phyloP scores from a whole-genome alignment of 2,888 invertebrate genomes.

The Meiosimyza platycephala region DNA sequence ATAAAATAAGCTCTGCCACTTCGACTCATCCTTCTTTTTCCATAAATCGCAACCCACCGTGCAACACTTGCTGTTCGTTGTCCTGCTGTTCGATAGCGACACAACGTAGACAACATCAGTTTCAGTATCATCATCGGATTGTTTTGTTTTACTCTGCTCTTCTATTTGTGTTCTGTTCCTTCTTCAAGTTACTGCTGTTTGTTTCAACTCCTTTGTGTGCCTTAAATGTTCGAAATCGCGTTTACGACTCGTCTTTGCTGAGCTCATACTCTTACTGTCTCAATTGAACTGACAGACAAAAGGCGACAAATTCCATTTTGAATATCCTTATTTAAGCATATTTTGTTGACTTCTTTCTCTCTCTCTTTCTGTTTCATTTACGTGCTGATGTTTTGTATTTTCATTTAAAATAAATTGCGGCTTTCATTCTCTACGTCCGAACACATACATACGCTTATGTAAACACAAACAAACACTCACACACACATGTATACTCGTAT shows the following conservation, averaged over 20 bases:
- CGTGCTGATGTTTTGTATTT: conserved; percentile 16
- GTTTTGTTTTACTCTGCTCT: conserved; percentile 5
- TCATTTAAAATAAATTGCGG: conserved; percentile 38
- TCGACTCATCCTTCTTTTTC: too few species aligned
- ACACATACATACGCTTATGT: conserved; percentile 15
- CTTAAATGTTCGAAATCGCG: conserved; percentile 19
- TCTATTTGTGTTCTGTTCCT: not conserved
- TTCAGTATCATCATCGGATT: not conserved
- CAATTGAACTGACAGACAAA: conserved; percentile 25
- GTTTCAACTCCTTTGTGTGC: not conserved
- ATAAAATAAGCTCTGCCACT: too few species aligned
- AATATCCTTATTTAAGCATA: conserved; percentile 35
- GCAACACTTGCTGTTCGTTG: too few species aligned
- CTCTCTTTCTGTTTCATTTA: not conserved
- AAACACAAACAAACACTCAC: conserved; percentile 14
- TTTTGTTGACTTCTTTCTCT: not conserved
- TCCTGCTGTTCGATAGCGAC: too few species aligned
- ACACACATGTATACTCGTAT: conserved; percentile 5
- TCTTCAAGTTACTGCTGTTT: not conserved
- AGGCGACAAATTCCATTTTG: conserved; percentile 37
- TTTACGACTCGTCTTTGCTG: not conserved
- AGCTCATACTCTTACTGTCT: not conserved
- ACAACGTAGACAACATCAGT: too few species aligned
- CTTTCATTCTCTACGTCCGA: conserved; percentile 16
- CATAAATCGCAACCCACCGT: too few species aligned